These are phyloP conservation scores for Colossoma macropomum DNA, from an alignment of 2,113 vertebrate species.

Conservation along the genomic window DNA sequence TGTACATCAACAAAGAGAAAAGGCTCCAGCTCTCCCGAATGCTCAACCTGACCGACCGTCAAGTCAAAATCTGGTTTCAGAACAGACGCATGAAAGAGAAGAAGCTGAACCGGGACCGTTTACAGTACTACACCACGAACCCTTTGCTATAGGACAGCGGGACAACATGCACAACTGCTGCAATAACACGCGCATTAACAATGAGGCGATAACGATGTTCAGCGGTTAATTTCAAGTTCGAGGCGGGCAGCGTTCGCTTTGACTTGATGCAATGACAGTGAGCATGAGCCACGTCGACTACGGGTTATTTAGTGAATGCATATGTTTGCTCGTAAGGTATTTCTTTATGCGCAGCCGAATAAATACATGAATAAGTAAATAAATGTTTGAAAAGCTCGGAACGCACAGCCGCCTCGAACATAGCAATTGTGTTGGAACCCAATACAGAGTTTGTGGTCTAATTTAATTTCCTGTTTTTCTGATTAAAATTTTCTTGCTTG, in stretches of 20 bases:
- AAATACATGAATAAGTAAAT: too few relatives aligned
- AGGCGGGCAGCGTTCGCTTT: slow-evolving; percentile 61
- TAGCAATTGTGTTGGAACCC: neutral
- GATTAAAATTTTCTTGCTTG: neutral
- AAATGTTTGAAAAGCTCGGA: neutral
- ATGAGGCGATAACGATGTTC: slow-evolving; percentile 29
- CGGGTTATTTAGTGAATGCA: slow-evolving; percentile 20
- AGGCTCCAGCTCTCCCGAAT: slow-evolving; percentile 95
- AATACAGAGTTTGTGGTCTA: neutral
- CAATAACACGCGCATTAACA: slow-evolving; percentile 51
- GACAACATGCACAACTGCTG: slow-evolving; percentile 60
- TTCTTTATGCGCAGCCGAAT: neutral
- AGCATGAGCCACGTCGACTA: slow-evolving; percentile 57
- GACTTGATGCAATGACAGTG: slow-evolving; percentile 53
- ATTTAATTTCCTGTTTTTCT: neutral
- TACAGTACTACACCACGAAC: slow-evolving; percentile 97
- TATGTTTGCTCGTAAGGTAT: neutral
- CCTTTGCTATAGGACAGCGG: slow-evolving; percentile 87
- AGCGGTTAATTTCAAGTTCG: slow-evolving; percentile 77
- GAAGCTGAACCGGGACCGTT: slow-evolving; percentile 97
- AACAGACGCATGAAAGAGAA: slow-evolving; percentile 99
- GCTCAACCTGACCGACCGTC: slow-evolving; percentile 97
- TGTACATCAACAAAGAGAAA: slow-evolving; percentile 99
- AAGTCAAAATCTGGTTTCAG: slow-evolving; percentile 99
- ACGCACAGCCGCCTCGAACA: neutral